Conservation (phyloP, 2,797 vertebrate species). For the Diceros bicornis region DNA sequence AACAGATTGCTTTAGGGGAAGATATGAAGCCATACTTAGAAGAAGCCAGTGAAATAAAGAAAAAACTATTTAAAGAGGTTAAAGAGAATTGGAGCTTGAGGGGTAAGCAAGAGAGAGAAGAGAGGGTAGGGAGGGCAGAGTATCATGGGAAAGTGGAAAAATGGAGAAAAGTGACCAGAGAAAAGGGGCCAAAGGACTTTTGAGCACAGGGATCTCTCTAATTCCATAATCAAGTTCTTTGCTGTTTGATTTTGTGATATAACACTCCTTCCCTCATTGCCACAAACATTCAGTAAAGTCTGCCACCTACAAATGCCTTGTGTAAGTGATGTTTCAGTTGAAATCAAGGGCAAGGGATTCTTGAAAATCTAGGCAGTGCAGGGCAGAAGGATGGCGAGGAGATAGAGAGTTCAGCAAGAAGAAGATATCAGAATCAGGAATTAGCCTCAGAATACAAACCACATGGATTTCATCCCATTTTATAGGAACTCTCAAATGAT, state of each 20-base stretch:
- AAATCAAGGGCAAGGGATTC: background rate
- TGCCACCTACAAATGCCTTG: background rate
- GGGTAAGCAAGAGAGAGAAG: background rate
- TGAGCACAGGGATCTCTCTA: background rate
- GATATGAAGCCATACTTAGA: slow-evolving; percentile 27
- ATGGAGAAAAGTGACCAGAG: background rate
- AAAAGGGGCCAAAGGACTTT: background rate
- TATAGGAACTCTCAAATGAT: slow-evolving; percentile 22
- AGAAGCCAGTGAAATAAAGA: slow-evolving; percentile 44
- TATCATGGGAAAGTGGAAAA: background rate
- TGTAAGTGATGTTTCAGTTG: background rate
- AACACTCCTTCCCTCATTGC: background rate
- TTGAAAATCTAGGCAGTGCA: background rate
- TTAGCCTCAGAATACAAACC: background rate
- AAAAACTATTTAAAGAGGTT: background rate
- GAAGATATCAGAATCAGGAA: background rate
- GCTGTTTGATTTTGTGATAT: background rate
- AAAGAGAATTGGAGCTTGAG: background rate
- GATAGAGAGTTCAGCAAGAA: background rate
- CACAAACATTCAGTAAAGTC: background rate
- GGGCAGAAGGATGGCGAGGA: background rate
- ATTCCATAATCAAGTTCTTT: background rate
- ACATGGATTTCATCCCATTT: background rate
- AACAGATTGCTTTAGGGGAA: slow-evolving; percentile 24
- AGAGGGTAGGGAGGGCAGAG: background rate